Evolutionary conservation across 2,113 vertebrate genomes (phyloP).

Genomic region (Rousettus leschenaultii): DNA sequence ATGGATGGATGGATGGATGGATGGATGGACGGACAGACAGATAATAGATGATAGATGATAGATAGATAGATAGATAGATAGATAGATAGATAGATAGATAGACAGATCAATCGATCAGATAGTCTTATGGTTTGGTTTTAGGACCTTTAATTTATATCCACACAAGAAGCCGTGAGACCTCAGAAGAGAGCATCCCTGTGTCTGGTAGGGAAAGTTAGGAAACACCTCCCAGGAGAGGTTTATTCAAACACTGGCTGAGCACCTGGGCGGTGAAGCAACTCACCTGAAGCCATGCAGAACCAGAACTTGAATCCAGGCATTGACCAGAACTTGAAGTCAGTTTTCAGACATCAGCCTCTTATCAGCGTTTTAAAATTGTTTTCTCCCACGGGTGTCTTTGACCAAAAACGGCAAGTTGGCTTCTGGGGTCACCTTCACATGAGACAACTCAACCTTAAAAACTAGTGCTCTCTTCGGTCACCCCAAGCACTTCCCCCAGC

Average conservation of each 20-base stretch:
- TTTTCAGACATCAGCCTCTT: background rate
- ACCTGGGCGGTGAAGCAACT: background rate
- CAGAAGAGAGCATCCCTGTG: background rate
- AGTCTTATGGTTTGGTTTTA: background rate
- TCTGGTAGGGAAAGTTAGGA: background rate
- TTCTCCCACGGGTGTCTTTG: background rate
- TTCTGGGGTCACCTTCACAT: background rate
- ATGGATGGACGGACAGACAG: no score
- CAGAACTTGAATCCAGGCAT: background rate
- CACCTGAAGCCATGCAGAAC: background rate
- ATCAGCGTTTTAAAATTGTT: background rate
- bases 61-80: background rate
- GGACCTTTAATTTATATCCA: background rate
- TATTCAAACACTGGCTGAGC: background rate
- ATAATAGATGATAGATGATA: no score
- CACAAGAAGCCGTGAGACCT: background rate
- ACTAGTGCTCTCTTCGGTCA: fast-evolving
- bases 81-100: background rate
- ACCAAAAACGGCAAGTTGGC: background rate
- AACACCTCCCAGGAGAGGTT: background rate
- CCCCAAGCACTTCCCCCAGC: background rate
- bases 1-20: background rate
- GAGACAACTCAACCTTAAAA: background rate
- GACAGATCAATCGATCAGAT: background rate
- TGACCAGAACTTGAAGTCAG: background rate